Evolutionary conservation across 2,113 vertebrate genomes (phyloP).

Genomic region (Macquaria ambigua): DNA sequence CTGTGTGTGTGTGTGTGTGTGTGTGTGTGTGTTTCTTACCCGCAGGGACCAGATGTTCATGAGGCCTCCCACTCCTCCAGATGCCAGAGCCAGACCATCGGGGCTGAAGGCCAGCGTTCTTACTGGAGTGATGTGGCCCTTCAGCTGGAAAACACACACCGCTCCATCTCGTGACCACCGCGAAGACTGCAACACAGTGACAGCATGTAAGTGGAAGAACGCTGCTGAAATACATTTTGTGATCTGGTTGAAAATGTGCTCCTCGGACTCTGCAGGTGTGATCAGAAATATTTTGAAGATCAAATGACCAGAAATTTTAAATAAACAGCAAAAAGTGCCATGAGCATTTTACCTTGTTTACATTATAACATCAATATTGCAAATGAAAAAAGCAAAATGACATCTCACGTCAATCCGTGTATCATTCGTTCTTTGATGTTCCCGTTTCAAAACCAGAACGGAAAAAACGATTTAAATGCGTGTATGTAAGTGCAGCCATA

Average conservation of each 20-base stretch:
- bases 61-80: slow-evolving; percentile 95
- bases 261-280: neutral
- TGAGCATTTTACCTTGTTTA: neutral
- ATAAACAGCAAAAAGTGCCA: neutral
- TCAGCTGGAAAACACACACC: slow-evolving; percentile 90
- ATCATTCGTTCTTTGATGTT: too few relatives aligned
- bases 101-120: slow-evolving; percentile 93
- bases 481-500: too few relatives aligned
- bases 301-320: neutral
- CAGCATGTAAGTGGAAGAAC: neutral
- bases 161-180: slow-evolving; percentile 81
- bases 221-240: neutral
- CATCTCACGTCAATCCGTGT: neutral
- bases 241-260: neutral
- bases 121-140: slow-evolving; percentile 95
- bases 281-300: neutral
- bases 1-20: slow-evolving; percentile 6
- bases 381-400: neutral
- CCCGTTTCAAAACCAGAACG: too few relatives aligned
- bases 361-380: neutral
- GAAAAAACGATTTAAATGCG: too few relatives aligned
- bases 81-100: slow-evolving; percentile 92
- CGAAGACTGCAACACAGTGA: slow-evolving; percentile 79
- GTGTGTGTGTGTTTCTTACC: slow-evolving; percentile 82
- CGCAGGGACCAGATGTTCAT: slow-evolving; percentile 98